phyloP scores from a whole-genome alignment of 2,113 vertebrate genomes.

The Oryzias celebensis region DNA sequence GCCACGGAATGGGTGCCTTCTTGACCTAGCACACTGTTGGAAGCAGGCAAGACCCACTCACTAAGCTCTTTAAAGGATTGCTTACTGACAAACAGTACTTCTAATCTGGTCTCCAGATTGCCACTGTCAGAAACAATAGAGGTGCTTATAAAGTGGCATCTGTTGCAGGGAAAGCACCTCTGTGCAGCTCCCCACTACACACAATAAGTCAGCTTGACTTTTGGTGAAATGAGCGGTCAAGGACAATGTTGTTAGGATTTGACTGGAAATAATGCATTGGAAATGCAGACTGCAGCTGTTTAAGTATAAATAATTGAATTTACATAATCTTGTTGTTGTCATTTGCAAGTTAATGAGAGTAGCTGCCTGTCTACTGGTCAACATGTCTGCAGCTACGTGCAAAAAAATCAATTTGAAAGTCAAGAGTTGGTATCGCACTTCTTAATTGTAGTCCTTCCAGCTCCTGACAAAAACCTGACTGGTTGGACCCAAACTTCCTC shows the following conservation, averaged over 20 bases:
- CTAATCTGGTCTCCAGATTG: conserved; percentile 71
- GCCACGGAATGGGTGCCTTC: conserved; percentile 36
- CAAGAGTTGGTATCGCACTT: no score
- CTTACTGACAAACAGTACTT: conserved; percentile 51
- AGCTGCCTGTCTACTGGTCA: not conserved
- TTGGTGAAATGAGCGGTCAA: conserved; percentile 30
- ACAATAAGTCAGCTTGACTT: not conserved
- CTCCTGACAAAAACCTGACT: no score
- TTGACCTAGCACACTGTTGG: conserved; percentile 51
- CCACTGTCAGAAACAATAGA: conserved; percentile 54
- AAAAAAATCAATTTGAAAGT: no score
- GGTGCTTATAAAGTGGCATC: conserved; percentile 49
- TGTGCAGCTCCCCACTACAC: conserved; percentile 4
- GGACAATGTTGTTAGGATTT: conserved; percentile 27
- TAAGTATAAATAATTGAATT: conserved; percentile 25
- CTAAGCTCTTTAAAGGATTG: conserved; percentile 73
- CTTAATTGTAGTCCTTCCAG: no score
- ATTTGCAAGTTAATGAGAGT: conserved; percentile 14
- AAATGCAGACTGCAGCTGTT: conserved; percentile 4
- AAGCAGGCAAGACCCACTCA: conserved; percentile 37
- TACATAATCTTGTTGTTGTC: conserved; percentile 33
- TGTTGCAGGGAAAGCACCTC: conserved; percentile 30
- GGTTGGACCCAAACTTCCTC: no score
- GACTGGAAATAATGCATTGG: conserved; percentile 23
- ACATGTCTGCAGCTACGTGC: no score